These are phyloP conservation scores for Irena cyanogastra DNA, from an alignment of 2,113 vertebrate genomes.

Conservation along the genomic window DNA sequence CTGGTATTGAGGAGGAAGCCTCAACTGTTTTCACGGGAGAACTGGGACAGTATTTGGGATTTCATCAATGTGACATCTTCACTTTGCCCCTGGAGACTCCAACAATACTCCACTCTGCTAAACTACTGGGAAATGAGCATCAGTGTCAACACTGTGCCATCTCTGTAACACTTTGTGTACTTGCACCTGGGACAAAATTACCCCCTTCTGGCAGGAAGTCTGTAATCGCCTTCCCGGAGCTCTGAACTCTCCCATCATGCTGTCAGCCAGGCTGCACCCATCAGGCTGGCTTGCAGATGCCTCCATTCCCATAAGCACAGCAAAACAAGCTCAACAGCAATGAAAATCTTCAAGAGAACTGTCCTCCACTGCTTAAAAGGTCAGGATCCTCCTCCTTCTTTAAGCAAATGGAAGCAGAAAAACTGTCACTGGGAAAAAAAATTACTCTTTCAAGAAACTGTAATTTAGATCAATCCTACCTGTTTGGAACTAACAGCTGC, in stretches of 20 bases:
- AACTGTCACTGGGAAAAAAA: background rate
- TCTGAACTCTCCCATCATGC: background rate
- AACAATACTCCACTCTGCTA: background rate
- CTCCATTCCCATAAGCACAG: background rate
- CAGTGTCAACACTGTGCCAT: background rate
- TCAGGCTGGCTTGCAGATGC: background rate
- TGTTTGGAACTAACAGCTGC: slow-evolving; percentile 5
- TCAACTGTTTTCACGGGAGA: background rate
- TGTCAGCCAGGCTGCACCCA: background rate
- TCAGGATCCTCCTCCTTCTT: slow-evolving; percentile 4
- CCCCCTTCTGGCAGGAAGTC: background rate
- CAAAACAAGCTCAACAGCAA: background rate
- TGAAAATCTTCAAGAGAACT: background rate
- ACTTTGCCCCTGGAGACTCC: background rate
- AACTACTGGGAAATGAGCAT: background rate
- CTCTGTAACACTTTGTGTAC: background rate
- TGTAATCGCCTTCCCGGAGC: background rate
- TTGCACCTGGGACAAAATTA: slow-evolving; percentile 36
- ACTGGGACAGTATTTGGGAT: background rate
- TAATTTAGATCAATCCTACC: slow-evolving; percentile 30
- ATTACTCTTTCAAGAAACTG: background rate
- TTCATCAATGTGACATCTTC: background rate
- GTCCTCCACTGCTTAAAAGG: background rate
- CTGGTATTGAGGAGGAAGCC: background rate
- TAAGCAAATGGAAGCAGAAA: slow-evolving; percentile 32